Base-by-base conservation (phyloP, 2,888 invertebrate species). In the Andrena camellia region DNA sequence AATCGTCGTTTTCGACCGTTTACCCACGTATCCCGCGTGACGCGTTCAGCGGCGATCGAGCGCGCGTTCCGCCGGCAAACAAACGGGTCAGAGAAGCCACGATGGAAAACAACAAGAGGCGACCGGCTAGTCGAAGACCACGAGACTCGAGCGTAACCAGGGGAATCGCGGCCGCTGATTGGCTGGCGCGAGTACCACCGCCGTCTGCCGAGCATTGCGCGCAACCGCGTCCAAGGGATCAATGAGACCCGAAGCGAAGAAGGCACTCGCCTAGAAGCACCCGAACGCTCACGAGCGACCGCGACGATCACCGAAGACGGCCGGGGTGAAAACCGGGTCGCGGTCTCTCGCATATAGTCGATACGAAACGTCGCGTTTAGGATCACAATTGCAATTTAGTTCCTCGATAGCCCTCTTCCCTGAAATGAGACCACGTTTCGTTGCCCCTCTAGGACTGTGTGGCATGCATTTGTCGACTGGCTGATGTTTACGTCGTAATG, bases 141-240 rank as follows among this genome's bases (percentile, higher is more conserved):
- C 81, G 85, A 85, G 84, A 84, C 84, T 78, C 78, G 76, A 81
- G 60, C 79, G 63, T 69, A 78, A 57, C 68, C 63, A 77, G 52
- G 76, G 59, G 52, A 67, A 82, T 82, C 80, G 69, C 26, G 70
- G 31, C 8, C 48, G 74, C 67, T 78, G 85, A 85, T 86, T 85
- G 85, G 83, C 76, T 62, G 75, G 48, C 29, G 13, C 57, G n/a
- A 31, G 64, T 67, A 70, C 72, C 79, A 79, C 77, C 77, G 79
- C 75, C 63, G 81, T 74, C 66, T 76, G 57, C 29, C 72, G 73
- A 69, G n/a, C 74, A 69, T 68, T 68, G 67, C 77, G 84, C 85
- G 85, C 84, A 86, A 75, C 81, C 85, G 86, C 81, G 75, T 62
- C 59, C 69, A 54, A 31, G 74, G 68, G 83, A 83, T 86, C 86